Evolutionary conservation across 2,888 invertebrate species (phyloP).

Genomic region (Diadromus collaris): DNA sequence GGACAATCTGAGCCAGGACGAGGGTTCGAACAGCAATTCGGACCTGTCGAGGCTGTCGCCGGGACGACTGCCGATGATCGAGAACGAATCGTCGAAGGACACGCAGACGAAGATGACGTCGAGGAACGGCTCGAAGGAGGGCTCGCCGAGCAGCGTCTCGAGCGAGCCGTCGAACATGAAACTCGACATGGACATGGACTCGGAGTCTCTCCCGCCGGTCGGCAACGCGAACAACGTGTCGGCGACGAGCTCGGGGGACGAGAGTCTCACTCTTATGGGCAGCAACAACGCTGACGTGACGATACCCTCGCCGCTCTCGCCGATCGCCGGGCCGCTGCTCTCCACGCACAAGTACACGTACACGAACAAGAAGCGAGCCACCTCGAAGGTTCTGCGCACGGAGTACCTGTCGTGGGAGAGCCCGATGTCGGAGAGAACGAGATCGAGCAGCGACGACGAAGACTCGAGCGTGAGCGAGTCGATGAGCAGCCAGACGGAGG

Average conservation of each 20-base stretch:
- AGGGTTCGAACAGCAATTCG: slow-evolving; percentile 76
- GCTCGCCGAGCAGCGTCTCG: slow-evolving; percentile 74
- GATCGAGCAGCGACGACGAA: slow-evolving; percentile 76
- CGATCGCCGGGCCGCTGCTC: slow-evolving; percentile 75
- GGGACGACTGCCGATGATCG: slow-evolving; percentile 66
- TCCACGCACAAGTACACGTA: slow-evolving; percentile 78
- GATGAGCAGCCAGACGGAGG: slow-evolving; percentile 73
- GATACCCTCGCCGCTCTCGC: slow-evolving; percentile 76
- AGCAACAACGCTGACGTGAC: slow-evolving; percentile 74
- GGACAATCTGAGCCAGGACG: slow-evolving; percentile 76
- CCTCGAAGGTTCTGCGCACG: slow-evolving; percentile 69
- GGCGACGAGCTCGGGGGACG: slow-evolving; percentile 76
- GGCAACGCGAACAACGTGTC: slow-evolving; percentile 74
- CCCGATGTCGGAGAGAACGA: slow-evolving; percentile 75
- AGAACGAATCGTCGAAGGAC: slow-evolving; percentile 70
- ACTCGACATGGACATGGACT: slow-evolving; percentile 75
- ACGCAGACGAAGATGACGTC: slow-evolving; percentile 65
- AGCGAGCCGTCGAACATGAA: slow-evolving; percentile 75
- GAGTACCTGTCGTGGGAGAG: slow-evolving; percentile 77
- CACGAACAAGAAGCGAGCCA: slow-evolving; percentile 75
- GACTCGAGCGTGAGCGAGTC: slow-evolving; percentile 75
- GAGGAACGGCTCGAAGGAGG: slow-evolving; percentile 75
- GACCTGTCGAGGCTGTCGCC: slow-evolving; percentile 74
- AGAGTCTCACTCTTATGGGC: slow-evolving; percentile 73
- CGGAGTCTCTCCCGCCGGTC: slow-evolving; percentile 71